Evolutionary conservation across 2,888 invertebrate genomes (phyloP).

Genomic region (Isotomurus palustris): DNA sequence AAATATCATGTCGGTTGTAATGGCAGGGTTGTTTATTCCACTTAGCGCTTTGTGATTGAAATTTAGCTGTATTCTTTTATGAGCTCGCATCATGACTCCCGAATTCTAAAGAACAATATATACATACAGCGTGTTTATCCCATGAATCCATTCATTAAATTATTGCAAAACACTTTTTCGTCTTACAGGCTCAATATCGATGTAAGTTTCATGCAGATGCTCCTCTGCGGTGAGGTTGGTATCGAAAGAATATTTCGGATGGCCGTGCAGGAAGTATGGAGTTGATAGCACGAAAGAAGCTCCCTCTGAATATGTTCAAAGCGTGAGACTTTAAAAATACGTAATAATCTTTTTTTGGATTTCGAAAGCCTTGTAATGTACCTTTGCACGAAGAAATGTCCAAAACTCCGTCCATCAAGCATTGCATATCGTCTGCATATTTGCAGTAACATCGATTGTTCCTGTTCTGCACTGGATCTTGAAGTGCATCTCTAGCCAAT

Average conservation of each 20-base stretch:
- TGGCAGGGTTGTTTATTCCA: background rate
- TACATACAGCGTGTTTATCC: no score
- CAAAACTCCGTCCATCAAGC: no score
- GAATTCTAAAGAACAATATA: conserved; percentile 16
- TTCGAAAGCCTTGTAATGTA: background rate
- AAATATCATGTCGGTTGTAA: conserved; percentile 1
- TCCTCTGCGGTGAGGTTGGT: conserved; percentile 4
- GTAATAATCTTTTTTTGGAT: background rate
- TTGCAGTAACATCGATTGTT: conserved; percentile 37
- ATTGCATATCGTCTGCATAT: background rate
- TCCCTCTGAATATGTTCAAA: background rate
- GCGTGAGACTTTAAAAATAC: background rate
- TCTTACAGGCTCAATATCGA: conserved; percentile 27
- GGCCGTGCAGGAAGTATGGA: conserved; percentile 19
- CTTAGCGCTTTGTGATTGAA: background rate
- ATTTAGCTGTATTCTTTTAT: conserved; percentile 23
- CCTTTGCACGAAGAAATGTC: no score
- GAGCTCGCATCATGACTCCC: conserved; percentile 17
- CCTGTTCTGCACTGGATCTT: conserved; percentile 26
- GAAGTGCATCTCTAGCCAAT: conserved; percentile 17
- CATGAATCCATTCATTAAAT: no score
- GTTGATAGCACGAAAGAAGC: conserved; percentile 17
- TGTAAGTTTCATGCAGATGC: conserved; percentile 13
- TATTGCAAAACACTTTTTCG: no score
- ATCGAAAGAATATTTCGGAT: background rate